A percentile compares a stretch with the other conserved stretches of the same genome.
phyloP scores from a whole-genome alignment of 2,113 vertebrate species.

The Fukomys damarensis region DNA sequence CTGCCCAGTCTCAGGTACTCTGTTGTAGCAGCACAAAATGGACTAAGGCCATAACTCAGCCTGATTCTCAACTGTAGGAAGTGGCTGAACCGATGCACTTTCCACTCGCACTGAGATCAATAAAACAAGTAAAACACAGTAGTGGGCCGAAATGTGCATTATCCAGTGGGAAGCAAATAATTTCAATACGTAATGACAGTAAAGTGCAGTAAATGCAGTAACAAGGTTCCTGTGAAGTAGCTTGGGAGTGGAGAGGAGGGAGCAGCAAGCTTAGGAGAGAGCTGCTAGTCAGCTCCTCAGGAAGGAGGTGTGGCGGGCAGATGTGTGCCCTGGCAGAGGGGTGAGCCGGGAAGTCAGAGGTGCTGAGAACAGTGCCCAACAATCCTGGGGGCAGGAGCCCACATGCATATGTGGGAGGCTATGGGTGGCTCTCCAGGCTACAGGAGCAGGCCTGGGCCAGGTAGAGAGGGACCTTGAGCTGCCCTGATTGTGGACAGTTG shows the following conservation, averaged over 20 bases:
- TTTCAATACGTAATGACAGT: neutral
- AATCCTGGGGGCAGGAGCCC: neutral
- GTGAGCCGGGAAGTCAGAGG: neutral
- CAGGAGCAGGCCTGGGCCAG: neutral
- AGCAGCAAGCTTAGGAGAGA: no score
- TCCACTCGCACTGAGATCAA: neutral
- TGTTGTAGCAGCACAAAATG: neutral
- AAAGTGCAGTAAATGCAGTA: neutral
- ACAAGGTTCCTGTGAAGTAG: neutral
- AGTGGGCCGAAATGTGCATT: neutral
- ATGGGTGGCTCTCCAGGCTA: neutral
- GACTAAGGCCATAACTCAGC: neutral
- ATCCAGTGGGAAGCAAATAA: neutral
- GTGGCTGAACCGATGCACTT: neutral
- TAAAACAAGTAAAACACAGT: neutral
- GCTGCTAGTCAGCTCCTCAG: neutral
- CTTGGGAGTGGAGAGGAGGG: neutral
- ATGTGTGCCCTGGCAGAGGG: no score
- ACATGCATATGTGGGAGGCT: no score
- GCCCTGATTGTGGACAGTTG: neutral
- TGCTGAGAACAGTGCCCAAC: neutral
- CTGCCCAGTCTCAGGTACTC: neutral
- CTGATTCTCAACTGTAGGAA: neutral
- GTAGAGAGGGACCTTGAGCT: neutral
- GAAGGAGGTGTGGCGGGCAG: rapidly evolving